A percentile compares a stretch with the other conserved stretches of the same genome.
Evolutionary conservation across 1,140 invertebrate species (phyloP).

Genomic region (Drosophila saltans): DNA sequence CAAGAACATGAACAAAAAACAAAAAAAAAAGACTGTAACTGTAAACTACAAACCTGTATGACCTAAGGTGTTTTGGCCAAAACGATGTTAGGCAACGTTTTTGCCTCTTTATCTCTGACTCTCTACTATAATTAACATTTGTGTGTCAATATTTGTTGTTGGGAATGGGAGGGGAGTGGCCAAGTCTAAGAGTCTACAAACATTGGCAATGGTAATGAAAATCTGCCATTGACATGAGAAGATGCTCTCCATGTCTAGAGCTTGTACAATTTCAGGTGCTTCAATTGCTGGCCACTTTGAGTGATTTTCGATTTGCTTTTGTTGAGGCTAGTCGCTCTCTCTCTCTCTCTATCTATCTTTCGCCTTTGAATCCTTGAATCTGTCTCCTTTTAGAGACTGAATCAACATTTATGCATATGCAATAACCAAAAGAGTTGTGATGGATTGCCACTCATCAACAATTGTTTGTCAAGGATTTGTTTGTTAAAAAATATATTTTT

Average conservation of each 20-base stretch:
- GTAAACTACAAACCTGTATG: not conserved
- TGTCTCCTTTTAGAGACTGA: not conserved
- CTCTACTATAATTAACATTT: conserved; percentile 62
- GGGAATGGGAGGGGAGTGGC: not conserved
- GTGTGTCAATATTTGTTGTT: conserved; percentile 59
- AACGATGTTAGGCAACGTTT: not conserved
- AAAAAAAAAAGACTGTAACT: not conserved
- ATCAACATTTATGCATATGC: not conserved
- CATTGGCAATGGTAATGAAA: conserved; percentile 30
- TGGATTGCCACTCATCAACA: not conserved
- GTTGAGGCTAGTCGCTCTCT: not conserved
- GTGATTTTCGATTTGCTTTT: conserved; percentile 4
- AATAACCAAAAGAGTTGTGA: not conserved
- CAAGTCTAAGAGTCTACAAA: conserved; percentile 23
- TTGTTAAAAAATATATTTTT: not conserved
- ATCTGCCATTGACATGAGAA: conserved; percentile 27
- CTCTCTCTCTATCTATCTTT: no score
- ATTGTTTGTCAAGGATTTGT: not conserved
- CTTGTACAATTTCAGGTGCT: conserved; percentile 43
- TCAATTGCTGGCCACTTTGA: conserved; percentile 14
- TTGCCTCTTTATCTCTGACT: not conserved
- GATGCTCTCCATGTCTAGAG: conserved; percentile 14
- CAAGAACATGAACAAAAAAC: not conserved
- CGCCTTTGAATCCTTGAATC: not conserved
- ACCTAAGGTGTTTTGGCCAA: conserved; percentile 13